Conservation (phyloP, 2,797 vertebrate species). For the Prunella strophiata region DNA sequence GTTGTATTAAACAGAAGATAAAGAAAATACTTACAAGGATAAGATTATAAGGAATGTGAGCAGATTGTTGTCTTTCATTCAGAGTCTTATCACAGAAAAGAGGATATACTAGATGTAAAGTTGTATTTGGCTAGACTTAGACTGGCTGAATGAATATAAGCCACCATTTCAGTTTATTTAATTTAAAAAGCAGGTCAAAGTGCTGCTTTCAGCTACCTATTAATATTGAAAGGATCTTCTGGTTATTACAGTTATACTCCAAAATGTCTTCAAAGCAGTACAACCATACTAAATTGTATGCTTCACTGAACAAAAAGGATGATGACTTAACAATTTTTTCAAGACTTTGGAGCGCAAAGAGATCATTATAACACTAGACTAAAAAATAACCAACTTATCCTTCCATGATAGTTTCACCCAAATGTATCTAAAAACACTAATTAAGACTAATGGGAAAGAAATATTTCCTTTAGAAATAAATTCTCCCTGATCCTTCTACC, state of each 20-base stretch:
- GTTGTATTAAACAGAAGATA: neutral
- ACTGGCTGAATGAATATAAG: conserved; percentile 5
- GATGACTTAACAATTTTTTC: neutral
- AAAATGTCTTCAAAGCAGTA: conserved; percentile 12
- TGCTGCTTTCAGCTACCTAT: conserved; percentile 22
- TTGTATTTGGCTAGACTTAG: conserved; percentile 11
- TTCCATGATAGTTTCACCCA: neutral
- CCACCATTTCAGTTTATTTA: conserved; percentile 6
- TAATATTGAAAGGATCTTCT: conserved; percentile 37
- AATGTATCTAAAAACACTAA: neutral
- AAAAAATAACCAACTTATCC: neutral
- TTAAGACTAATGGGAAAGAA: neutral
- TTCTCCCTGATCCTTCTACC: neutral
- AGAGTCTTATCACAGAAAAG: neutral
- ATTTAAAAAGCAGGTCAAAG: conserved; percentile 42
- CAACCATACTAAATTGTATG: neutral
- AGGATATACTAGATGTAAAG: neutral
- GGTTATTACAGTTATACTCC: neutral
- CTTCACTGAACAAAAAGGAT: neutral
- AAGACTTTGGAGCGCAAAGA: neutral
- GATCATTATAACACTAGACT: neutral
- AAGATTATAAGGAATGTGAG: neutral
- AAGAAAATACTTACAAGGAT: conserved; percentile 2
- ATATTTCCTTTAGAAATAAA: neutral
- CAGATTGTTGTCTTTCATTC: neutral